Base-by-base conservation (phyloP, 2,888 invertebrate species). In the Notocelia uddmanniana region DNA sequence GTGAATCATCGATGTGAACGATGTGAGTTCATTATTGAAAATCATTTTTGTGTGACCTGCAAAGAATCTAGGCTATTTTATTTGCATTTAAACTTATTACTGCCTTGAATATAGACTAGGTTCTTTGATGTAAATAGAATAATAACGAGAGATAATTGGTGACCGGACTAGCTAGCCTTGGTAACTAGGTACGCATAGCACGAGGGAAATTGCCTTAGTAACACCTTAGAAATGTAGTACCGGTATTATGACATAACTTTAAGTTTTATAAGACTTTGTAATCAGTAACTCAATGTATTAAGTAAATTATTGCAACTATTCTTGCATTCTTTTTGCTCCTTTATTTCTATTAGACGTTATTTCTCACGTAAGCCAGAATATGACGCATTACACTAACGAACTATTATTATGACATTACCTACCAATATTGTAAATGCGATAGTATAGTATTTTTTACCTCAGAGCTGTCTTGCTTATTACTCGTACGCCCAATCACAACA, bases 111-210 rank as follows among this genome's bases (percentile, higher is more conserved):
- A 79, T 81, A 76, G 83, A 76, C 81, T 52, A 54, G n/a, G 45
- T 59, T n/a, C 26, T 15, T 37, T 50, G 48, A 62, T 62, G 77
- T 82, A 78, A 78, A 77, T 80, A 77, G 75, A 75, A 79, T 83
- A 85, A 82, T 82, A 84, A 83, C 82, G 74, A 75, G 78, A 81
- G 77, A 75, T 84, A 86, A 87, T 86, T 83, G 82, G 83, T 75
- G 80, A 81, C 82, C 80, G 80, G 84, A 83, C 81, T 74, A 62
- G 81, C 75, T 82, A 80, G 75, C 88, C 89, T 90, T 88, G 86
- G 76, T 75, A 73, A 73, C 68, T 75, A 74, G 73, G 34, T 58
- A 66, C 76, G 45, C 76, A 77, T 74, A 75, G 77, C 62, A 74
- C 76, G 79, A 84, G 83, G 84, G 81, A 88, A 86, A 87, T 85